Evolutionary conservation across 2,888 invertebrate genomes (phyloP).

Genomic region (Latheticus oryzae): DNA sequence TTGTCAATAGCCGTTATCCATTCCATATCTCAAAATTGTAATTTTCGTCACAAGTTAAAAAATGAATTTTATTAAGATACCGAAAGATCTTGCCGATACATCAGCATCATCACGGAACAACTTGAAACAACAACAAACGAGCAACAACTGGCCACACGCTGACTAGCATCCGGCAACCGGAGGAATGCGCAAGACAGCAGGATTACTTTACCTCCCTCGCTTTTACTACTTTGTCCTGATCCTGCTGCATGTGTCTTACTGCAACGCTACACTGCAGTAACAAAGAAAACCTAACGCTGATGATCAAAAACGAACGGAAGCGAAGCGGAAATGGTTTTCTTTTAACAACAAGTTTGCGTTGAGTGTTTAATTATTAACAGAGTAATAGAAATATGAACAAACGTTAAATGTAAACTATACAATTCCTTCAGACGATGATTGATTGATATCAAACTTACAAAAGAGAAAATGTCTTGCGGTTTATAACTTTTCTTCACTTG

Average conservation of each 20-base stretch:
- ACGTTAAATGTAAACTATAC: conserved; percentile 10
- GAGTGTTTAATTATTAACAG: neutral
- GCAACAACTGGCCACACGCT: conserved; percentile 42
- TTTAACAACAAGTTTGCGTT: neutral
- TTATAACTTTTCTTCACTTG: conserved; percentile 5
- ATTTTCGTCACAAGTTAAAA: conserved; percentile 11
- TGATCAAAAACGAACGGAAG: neutral
- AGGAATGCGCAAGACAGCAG: conserved; percentile 42
- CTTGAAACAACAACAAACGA: conserved; percentile 33
- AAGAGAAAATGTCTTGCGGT: conserved; percentile 7
- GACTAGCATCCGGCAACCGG: conserved; percentile 30
- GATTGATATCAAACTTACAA: conserved; percentile 17
- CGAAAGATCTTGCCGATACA: conserved; percentile 29
- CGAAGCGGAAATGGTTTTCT: neutral
- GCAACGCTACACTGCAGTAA: conserved; percentile 8
- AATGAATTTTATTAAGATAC: conserved; percentile 19
- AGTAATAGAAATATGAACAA: neutral
- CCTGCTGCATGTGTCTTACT: conserved; percentile 21
- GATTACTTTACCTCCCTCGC: conserved; percentile 27
- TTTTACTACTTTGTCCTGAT: conserved; percentile 29
- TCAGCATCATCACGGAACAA: conserved; percentile 32
- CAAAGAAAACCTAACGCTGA: neutral
- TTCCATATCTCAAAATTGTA: conserved; percentile 45
- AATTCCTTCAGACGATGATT: conserved; percentile 9
- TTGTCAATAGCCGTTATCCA: conserved; percentile 55